Evolutionary conservation across 2,797 vertebrate species (phyloP), one percentile per base, ranked within the genome.

Genomic region (Oceanodroma leucorhoa): DNA sequence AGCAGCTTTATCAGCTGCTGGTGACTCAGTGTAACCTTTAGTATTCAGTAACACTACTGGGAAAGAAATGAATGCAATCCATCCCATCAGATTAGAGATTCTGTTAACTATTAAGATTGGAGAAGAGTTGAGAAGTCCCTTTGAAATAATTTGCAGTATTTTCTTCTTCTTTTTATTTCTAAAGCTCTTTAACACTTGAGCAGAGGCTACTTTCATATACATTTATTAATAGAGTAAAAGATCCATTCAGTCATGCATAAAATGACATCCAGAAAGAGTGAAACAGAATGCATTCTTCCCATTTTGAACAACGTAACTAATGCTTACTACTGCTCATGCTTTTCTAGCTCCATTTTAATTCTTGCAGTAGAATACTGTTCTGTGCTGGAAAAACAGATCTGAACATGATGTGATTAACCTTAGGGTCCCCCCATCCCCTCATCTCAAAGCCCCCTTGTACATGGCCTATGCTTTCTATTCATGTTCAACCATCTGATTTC

Each of bases 331-430:
- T 81, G 58, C 76, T 94, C 9, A 18, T 73, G 86, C 78, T 83
- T 97, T 94, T 87, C 96, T 96, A 48, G 94, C 86, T 97, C 87
- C 80, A 57, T 93, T 97, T 96, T 97, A 97, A 97, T 95, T 96
- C 94, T 93, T 96, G 87, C 95, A 71, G 61, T 30, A 9, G 5
- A 91, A 95, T 97, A 95, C 95, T 91, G 83, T 92, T 94, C 89
- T 95, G 69, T 92, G 93, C 96, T 97, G 94, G 97, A 97, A 97
- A 97, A 98, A 93, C 97, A 97, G 96, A 94, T 91, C 81, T 67
- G 96, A 98, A 98, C 97, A 98, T 97, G 97, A 98, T 97, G 95
- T 96, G 97, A 98, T 98, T 98, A 98, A 98, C 98, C 98, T 97
- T 96, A 82, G 83, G 94, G 93, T 96, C 94, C 89, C 90, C 82